Evolutionary conservation across 2,113 vertebrate species (phyloP).

Genomic region (Vulpes lagopus): DNA sequence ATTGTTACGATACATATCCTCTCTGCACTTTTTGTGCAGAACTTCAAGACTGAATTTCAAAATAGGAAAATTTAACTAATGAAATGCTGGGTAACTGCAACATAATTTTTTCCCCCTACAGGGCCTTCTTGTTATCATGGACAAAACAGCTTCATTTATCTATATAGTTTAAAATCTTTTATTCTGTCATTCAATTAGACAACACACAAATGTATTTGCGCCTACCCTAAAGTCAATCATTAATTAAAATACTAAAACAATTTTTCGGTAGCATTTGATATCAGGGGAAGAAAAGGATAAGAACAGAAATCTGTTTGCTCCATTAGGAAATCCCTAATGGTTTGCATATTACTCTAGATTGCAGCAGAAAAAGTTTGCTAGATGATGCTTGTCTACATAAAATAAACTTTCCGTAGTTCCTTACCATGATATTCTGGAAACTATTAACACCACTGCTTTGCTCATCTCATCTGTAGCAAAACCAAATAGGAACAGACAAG

Average conservation of each 20-base stretch:
- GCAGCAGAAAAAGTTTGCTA: background rate
- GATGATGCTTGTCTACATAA: background rate
- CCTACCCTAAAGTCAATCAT: background rate
- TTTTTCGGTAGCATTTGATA: background rate
- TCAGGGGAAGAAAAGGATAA: background rate
- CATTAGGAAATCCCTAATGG: background rate
- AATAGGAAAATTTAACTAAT: slow-evolving; percentile 22
- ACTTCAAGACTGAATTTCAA: background rate
- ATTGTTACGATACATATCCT: background rate
- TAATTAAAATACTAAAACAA: slow-evolving; percentile 20
- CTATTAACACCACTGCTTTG: background rate
- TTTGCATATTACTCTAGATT: background rate
- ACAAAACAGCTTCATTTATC: slow-evolving; percentile 45
- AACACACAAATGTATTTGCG: background rate
- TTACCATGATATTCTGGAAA: background rate
- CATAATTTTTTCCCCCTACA: background rate
- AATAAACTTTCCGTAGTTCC: background rate
- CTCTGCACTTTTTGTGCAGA: background rate
- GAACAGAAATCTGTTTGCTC: background rate
- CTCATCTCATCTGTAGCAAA: background rate
- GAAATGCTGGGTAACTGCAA: background rate
- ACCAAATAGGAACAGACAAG: background rate
- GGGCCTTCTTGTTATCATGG: slow-evolving; percentile 19
- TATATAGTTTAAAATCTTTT: slow-evolving; percentile 19
- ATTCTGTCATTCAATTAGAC: slow-evolving; percentile 8